Evolutionary conservation across 2,797 vertebrate genomes (phyloP), one percentile per base, ranked within the genome.

Genomic region (Phalloptychus januarius): DNA sequence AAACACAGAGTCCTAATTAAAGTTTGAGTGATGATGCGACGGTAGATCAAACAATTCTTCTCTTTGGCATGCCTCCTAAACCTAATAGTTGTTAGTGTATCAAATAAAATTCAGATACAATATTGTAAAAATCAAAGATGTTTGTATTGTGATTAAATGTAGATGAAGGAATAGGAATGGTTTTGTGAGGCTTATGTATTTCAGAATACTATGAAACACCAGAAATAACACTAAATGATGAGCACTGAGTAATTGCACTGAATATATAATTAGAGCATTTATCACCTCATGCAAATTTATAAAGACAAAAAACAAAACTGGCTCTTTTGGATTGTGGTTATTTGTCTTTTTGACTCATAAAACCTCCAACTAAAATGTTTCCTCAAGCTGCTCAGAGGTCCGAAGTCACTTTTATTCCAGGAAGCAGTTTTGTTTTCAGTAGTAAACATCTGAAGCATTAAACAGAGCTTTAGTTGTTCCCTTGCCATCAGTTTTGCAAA

Each of bases 61-160:
- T 63, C 58, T 7, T 16, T 63, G 58, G 58, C 6, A 33, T 63
- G 31, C 16, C 16, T 63, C 31, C 61, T 65, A 65, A 65, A 65
- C 28, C 12, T 61, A 33, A 65, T 38, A 65, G 31, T 65, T 63
- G 58, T 16, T 63, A 33, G 6, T 33, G 4, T 63, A 18, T 63
- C 16, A 63, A 33, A 63, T n/a, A 2, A 74, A 77, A 85, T 81
- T 86, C 25, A 82, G 61, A 87, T 72, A 28, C 65, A 89, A 88
- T 42, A 15, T 42, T 74, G 83, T 76, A 75, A 85, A 85, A 77
- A 56, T 79, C 74, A 70, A 33, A 25, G n/a, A 23, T 67, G 38
- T 25, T 40, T 67, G 10, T 25, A 23, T 40, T 67, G 38, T 40
- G 38, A 40, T 25, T 12, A 25, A 67, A 65, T 38, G 38, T 11